Evolutionary conservation across 2,113 vertebrate genomes (phyloP), one percentile per base, ranked within the genome.

Genomic region (Reinhardtius hippoglossoides): DNA sequence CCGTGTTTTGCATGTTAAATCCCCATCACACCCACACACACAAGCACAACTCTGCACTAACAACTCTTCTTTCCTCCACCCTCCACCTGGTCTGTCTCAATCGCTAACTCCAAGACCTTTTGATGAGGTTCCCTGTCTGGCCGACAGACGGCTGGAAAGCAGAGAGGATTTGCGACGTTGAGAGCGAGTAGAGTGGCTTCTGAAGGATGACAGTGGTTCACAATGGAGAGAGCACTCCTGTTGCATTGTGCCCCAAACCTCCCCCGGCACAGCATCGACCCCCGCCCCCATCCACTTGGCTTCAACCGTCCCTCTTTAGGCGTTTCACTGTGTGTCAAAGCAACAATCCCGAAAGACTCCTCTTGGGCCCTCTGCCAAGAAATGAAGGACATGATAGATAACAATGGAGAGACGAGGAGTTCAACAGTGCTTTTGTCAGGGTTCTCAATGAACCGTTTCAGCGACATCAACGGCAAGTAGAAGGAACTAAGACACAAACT

Each of bases 141-240:
- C 82, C 72, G 89, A 89, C 92, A 93, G 91, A 93, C 88, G 79
- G 84, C 87, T 48, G 61, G 68, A 82, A 85, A 88, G 85, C 79
- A 74, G 71, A 83, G 92, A 91, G 92, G 93, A 94, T 94, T 94
- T 94, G 88, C 79, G 20, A 88, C 70, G 66, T 93, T 80, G 83
- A 93, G 92, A 90, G 92, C 81, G 67, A 78, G 88, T 94, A 58
- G 88, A 94, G 88, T 90, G 86, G 82, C 80, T 88, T 86, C 71
- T 91, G 91, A 91, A 92, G 90, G 92, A 93, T 93, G 94, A 95
- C 92, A 93, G 91, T 89, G 76, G 86, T 77, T 84, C 81, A 94
- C 91, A 92, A 90, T 88, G 88, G 88, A 90, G 84, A 92, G 85
- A 79, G 82, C 81, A 86, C 90, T 90, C 86, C 85, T 88, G 88